phyloP scores from a whole-genome alignment of 2,113 vertebrate genomes.

The Copsychus sechellarum region DNA sequence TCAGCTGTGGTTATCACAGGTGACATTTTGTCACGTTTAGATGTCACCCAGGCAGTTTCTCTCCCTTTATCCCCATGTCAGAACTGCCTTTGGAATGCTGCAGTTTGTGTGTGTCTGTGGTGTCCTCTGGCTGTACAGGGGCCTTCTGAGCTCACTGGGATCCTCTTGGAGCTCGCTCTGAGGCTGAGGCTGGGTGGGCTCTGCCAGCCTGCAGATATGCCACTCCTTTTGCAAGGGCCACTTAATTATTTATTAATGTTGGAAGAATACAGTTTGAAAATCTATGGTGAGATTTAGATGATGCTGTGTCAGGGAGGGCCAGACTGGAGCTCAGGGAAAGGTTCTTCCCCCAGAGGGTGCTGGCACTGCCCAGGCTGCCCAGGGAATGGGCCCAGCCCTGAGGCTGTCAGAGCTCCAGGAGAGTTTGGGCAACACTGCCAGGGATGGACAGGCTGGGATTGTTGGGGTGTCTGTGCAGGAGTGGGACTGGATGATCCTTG shows the following conservation, averaged over 20 bases:
- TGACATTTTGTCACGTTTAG: not conserved
- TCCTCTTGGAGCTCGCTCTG: not conserved
- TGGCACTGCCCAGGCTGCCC: not conserved
- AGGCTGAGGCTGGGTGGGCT: not conserved
- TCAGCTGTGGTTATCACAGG: not conserved
- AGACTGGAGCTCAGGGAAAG: not conserved
- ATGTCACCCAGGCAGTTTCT: not conserved
- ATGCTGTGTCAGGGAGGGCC: not conserved
- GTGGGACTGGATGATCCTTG: not conserved
- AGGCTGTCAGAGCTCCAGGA: not conserved
- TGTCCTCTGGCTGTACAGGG: not conserved
- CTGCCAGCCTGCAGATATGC: not conserved
- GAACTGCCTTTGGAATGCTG: not conserved
- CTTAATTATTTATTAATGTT: not conserved
- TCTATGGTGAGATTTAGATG: not conserved
- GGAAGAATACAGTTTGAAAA: not conserved
- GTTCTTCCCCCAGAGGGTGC: not conserved
- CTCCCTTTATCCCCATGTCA: not conserved
- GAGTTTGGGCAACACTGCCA: not conserved
- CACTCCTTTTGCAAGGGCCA: not conserved
- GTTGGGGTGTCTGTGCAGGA: not conserved
- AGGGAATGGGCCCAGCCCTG: not conserved
- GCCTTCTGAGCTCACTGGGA: not conserved
- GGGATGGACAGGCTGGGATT: not conserved
- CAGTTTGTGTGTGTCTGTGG: not conserved